phyloP scores from a whole-genome alignment of 2,888 invertebrate genomes.

The Polymixis flavicincta region DNA sequence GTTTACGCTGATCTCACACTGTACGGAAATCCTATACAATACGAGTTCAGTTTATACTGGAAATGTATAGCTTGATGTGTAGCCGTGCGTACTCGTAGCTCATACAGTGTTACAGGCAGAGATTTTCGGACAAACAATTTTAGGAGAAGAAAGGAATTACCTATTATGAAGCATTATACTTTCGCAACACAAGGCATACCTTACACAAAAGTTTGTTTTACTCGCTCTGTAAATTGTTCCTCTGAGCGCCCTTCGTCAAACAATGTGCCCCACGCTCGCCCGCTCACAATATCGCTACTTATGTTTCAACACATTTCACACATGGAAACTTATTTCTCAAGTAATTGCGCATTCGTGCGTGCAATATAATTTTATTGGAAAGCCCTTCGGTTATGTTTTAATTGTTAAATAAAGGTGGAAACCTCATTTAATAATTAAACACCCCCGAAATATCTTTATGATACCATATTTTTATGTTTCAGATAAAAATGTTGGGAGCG shows the following conservation, averaged over 20 bases:
- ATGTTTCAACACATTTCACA: constrained; percentile 47
- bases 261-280: neutral
- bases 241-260: no score
- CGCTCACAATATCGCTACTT: constrained; percentile 22
- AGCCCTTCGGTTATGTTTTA: constrained; percentile 61
- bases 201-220: neutral
- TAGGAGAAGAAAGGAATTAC: no score
- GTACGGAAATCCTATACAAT: no score
- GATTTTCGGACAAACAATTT: no score
- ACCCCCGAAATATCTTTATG: constrained; percentile 22
- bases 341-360: constrained; percentile 55
- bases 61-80: no score
- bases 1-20: no score
- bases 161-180: neutral
- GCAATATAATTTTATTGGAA: constrained; percentile 64
- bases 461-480: neutral
- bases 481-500: constrained; percentile 12
- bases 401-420: constrained; percentile 52
- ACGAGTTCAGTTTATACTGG: no score
- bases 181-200: neutral
- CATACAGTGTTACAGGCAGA: no score
- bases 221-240: neutral
- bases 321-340: constrained; percentile 45
- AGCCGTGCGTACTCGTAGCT: no score
- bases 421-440: constrained; percentile 50